Base-by-base conservation (phyloP, 2,888 invertebrate genomes). In the Latrodectus hesperus region DNA sequence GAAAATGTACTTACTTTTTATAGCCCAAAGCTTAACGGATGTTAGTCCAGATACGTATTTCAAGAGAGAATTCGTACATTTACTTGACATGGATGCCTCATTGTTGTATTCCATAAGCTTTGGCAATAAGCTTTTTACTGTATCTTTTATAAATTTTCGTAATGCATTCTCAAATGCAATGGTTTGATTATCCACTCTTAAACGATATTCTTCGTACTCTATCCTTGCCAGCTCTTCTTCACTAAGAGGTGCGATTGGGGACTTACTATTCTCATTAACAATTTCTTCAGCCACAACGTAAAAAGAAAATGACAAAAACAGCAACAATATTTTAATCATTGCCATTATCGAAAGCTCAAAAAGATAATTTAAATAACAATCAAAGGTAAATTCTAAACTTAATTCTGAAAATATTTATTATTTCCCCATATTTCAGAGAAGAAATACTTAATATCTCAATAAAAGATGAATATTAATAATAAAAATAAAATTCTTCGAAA, bases 21-120 rank as follows among this genome's bases (percentile, higher is more conserved):
- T 55, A n/a, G 86, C 86, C 86, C 86, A 87, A 5, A 81, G 67
- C 77, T 81, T 87, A 1, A 87, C 86, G 12, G 67, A 77, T 10
- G 67, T 81, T 17, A 87, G 75, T 17, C 81, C 86, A 22, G 80
- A 75, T 51, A 87, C 53, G 9, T 87, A 87, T 16, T 82, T 87
- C 65, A 77, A 51, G 10, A 87, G 52, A 4, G 67, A 52, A 16
- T 26, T 11, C 11, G 55, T 68, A n/a, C 86, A 87, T 9, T 81
- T 76, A 10, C 53, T 26, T 1, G 86, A 87, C 53, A 87, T 73
- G 9, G 72, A 70, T 49, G 53, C 16, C 12, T 73, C 74, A 6
- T 38, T 65, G 52, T 76, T 86, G 52, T 72, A 76, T 12, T 49
- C 14, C 81, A 81, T 76, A 16, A 87, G 55, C 1, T 14, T 77